Evolutionary conservation across 2,888 invertebrate species (phyloP), one percentile per base, ranked within the genome.

Genomic region (Prenolepis imparis): DNA sequence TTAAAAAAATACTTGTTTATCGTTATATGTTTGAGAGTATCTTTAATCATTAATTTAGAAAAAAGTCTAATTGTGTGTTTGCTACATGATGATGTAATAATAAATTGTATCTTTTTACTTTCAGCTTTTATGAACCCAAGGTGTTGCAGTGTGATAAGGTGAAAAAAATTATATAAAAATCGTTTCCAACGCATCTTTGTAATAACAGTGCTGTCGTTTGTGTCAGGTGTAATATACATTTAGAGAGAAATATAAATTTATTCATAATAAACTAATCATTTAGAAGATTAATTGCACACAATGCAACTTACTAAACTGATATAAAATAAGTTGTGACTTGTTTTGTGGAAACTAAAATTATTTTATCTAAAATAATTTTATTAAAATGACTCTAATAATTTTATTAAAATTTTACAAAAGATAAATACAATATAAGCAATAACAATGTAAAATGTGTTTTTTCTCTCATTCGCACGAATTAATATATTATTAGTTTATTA

Each of bases 221-320:
- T 89, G 84, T 85, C 70, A 68, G 55, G 68, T 89, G 89, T 89
- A 86, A 84, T 84, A 88, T 88, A 89, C 75, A 63, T 88, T 84
- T 86, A 88, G 84, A 83, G 64, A 83, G 64, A 83, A 83, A 83
- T 84, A 85, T 83, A 82, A 89, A 80, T 86, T 84, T 87, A 84
- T 87, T 78, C 77, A 74, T 82, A 84, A 80, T 82, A 61, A 83
- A 73, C 64, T 83, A 80, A 73, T 83, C 32, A 85, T 61, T 73
- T 84, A 85, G 78, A 83, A 72, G 64, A 81, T 39, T 82, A 81
- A 82, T n/a, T 68, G 12, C 68, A 52, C n/a, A 52, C 52, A 41
- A 57, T 36, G 36, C 36, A 36, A 36, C 36, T 36, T 81, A 36
- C 64, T 80, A 67, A 73, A 86, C 80, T 72, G 52, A 48, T 32